A percentile compares a stretch with the other conserved stretches of the same genome.
These are phyloP conservation scores for Xestia rhomboidea DNA, from an alignment of 2,888 invertebrate species.

Conservation along the genomic window DNA sequence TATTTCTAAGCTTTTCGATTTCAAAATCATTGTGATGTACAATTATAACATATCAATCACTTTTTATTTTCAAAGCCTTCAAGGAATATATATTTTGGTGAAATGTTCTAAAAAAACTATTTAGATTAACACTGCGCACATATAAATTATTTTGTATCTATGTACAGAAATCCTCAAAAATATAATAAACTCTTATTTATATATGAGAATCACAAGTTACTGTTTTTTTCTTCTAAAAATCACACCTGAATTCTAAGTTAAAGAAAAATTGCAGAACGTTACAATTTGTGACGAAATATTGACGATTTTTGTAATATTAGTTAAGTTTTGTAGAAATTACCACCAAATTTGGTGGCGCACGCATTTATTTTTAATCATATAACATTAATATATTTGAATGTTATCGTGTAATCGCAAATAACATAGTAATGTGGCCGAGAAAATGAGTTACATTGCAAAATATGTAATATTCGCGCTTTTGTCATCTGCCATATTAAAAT, in stretches of 20 bases:
- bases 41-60: constrained; percentile 85
- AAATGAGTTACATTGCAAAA: constrained; percentile 63
- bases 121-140: constrained; percentile 72
- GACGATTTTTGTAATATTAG: constrained; percentile 13
- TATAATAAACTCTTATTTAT: constrained; percentile 23
- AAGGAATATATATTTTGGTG: constrained; percentile 82
- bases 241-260: constrained; percentile 17
- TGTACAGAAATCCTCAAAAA: constrained; percentile 56
- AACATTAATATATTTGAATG: constrained; percentile 64
- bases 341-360: constrained; percentile 18
- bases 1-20: constrained; percentile 62
- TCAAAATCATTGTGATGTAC: constrained; percentile 79
- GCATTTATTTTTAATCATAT: constrained; percentile 62
- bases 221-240: background rate
- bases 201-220: constrained; percentile 11
- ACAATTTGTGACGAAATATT: constrained; percentile 16
- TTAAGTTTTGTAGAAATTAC: constrained; percentile 26
- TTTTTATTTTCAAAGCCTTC: constrained; percentile 74
- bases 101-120: constrained; percentile 71
- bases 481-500: constrained; percentile 64
- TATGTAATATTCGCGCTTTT: constrained; percentile 70
- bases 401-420: constrained; percentile 63
- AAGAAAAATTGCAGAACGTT: constrained; percentile 23
- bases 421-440: constrained; percentile 56
- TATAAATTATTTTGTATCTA: constrained; percentile 73